Evolutionary conservation across 37 sponge, comb jelly and placozoan genomes (phyloP), one percentile per base, ranked within the genome.

Genomic region (Bolinopsis microptera): DNA sequence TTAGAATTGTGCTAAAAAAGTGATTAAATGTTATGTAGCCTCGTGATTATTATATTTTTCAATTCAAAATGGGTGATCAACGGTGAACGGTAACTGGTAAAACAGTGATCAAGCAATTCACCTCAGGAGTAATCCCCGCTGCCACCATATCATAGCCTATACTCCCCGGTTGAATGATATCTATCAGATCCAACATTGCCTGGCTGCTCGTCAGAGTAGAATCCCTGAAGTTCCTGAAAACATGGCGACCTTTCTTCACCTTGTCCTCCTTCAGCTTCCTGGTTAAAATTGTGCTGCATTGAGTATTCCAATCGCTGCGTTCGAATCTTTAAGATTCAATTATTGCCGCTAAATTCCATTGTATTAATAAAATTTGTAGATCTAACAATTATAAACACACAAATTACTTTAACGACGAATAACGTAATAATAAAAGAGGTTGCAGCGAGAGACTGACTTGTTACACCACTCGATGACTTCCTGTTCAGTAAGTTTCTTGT

Each of bases 381-480:
- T n/a, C n/a, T n/a, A n/a, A n/a, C n/a, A n/a, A n/a, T n/a, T n/a
- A n/a, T n/a, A n/a, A n/a, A n/a, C n/a, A n/a, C n/a, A n/a, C n/a
- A n/a, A n/a, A n/a, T n/a, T n/a, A n/a, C n/a, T n/a, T n/a, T n/a
- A n/a, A 67, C 13, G 21, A 67, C 21, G n/a, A n/a, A n/a, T n/a
- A n/a, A n/a, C n/a, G n/a, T n/a, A n/a, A n/a, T n/a, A n/a, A n/a
- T n/a, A n/a, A n/a, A n/a, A n/a, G n/a, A n/a, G n/a, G n/a, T n/a
- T n/a, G n/a, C n/a, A n/a, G n/a, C n/a, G n/a, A 48, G 5, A 48
- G 61, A 24, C 69, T 92, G 22, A 69, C 69, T 69, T 92, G 92
- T 92, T 92, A 24, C 69, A 67, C 92, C 92, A 92, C 24, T 68
- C 68, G 9, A 92, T 16, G 13, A 92, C 36, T 67, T 92, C 92